Evolutionary conservation across 2,113 vertebrate species (phyloP).

Genomic region (Aplodontia rufa): DNA sequence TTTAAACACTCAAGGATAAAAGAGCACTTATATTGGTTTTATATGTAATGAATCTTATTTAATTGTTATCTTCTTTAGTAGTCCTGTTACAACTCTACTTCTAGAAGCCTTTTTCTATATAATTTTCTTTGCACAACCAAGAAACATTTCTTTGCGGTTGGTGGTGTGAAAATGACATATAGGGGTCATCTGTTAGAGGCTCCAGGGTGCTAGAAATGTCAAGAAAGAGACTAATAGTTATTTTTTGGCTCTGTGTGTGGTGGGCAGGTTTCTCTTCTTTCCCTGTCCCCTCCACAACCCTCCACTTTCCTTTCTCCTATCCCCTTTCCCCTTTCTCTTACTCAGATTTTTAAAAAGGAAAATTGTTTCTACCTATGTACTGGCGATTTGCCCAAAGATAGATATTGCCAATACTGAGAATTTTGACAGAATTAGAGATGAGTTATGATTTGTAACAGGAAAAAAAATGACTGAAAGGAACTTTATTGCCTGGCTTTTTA

Average conservation of each 20-base stretch:
- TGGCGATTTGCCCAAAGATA: not conserved
- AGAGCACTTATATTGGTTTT: not conserved
- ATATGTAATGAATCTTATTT: not conserved
- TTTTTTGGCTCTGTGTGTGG: not conserved
- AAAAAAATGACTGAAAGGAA: not conserved
- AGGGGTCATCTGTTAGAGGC: slow-evolving; percentile 63
- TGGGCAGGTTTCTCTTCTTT: not conserved
- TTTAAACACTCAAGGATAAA: not conserved
- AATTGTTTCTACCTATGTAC: not conserved
- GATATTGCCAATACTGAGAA: not conserved
- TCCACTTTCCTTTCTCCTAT: too few species aligned
- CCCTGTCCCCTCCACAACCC: too few species aligned
- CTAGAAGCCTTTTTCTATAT: slow-evolving; percentile 79
- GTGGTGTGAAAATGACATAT: slow-evolving; percentile 76
- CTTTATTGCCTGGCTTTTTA: not conserved
- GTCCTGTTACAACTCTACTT: slow-evolving; percentile 79
- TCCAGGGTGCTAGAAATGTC: not conserved
- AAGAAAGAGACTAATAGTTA: not conserved
- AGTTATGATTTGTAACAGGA: not conserved
- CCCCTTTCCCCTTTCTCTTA: not conserved
- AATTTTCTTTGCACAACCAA: slow-evolving; percentile 76
- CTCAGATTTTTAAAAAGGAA: not conserved
- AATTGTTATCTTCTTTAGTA: slow-evolving; percentile 66
- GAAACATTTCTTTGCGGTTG: slow-evolving; percentile 79
- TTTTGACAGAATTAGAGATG: not conserved